Percentiles rank a stretch among this genome's conserved stretches.
These are phyloP conservation scores for Iphiclides podalirius DNA, from an alignment of 2,888 invertebrate species.

Conservation along the genomic window DNA sequence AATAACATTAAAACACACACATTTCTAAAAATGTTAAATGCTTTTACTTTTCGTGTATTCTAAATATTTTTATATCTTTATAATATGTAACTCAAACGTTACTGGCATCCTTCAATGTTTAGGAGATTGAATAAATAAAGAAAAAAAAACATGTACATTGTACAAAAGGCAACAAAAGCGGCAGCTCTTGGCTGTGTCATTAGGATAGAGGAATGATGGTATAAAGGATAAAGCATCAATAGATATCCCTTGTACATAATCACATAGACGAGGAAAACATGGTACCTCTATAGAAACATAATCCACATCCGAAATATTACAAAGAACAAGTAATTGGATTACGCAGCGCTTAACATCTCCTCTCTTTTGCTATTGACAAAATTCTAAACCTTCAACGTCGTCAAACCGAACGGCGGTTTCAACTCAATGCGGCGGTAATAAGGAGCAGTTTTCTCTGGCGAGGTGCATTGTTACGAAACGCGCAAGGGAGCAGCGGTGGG, in stretches of 20 bases:
- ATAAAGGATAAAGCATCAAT: slow-evolving; percentile 63
- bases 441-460: slow-evolving; percentile 21
- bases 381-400: slow-evolving; percentile 35
- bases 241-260: slow-evolving; percentile 66
- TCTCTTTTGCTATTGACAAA: slow-evolving; percentile 55
- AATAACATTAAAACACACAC: too few relatives aligned
- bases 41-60: too few relatives aligned
- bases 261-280: slow-evolving; percentile 64
- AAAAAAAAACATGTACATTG: slow-evolving; percentile 27
- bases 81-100: too few relatives aligned
- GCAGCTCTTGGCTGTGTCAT: slow-evolving; percentile 51
- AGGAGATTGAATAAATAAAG: slow-evolving; percentile 9
- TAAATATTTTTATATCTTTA: too few relatives aligned
- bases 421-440: background rate
- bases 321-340: slow-evolving; percentile 77
- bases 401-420: slow-evolving; percentile 16
- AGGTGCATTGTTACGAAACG: slow-evolving; percentile 21
- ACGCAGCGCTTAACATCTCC: slow-evolving; percentile 73
- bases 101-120: too few relatives aligned
- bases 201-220: slow-evolving; percentile 43
- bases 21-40: too few relatives aligned
- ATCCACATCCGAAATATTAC: slow-evolving; percentile 75
- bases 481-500: slow-evolving; percentile 45
- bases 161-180: slow-evolving; percentile 28
- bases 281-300: slow-evolving; percentile 71